These are phyloP conservation scores for Geodia barretti DNA, from an alignment of 37 sponge, comb jelly and placozoan genomes.

Conservation along the genomic window DNA sequence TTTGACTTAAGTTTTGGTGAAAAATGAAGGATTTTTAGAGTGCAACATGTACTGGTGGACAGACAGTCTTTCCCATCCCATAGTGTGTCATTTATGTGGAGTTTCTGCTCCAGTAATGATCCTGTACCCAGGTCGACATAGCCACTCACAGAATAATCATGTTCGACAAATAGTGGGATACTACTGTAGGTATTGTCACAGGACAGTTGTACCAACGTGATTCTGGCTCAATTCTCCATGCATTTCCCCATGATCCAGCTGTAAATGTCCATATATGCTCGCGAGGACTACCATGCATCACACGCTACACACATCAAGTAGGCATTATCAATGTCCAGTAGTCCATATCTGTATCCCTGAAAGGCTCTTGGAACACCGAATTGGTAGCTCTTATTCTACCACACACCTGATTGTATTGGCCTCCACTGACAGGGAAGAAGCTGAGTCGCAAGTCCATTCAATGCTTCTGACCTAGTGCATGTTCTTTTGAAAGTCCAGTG, in stretches of 20 bases:
- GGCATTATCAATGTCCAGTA: background rate
- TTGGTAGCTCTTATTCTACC: too few relatives aligned
- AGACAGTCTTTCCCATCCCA: constrained; percentile 34
- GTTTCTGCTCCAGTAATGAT: background rate
- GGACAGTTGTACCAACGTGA: constrained; percentile 5
- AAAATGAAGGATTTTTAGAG: constrained; percentile 11
- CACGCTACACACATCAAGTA: background rate
- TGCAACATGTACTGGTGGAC: constrained; percentile 11
- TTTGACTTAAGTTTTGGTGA: background rate
- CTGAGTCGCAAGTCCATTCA: background rate
- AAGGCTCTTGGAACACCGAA: too few relatives aligned
- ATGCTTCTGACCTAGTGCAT: background rate
- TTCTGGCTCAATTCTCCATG: too few relatives aligned
- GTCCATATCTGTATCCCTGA: too few relatives aligned
- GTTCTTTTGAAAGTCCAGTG: too few relatives aligned
- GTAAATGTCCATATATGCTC: constrained; percentile 12
- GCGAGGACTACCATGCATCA: constrained; percentile 9
- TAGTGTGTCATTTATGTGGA: constrained; percentile 8
- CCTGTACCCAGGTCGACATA: background rate
- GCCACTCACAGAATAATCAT: constrained; percentile 34
- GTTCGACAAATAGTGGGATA: constrained; percentile 15
- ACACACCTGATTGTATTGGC: too few relatives aligned
- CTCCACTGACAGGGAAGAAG: background rate
- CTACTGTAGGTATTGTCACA: background rate
- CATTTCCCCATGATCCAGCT: too few relatives aligned